Base-by-base conservation (phyloP, 2,113 vertebrate genomes). In the Sturnira hondurensis region DNA sequence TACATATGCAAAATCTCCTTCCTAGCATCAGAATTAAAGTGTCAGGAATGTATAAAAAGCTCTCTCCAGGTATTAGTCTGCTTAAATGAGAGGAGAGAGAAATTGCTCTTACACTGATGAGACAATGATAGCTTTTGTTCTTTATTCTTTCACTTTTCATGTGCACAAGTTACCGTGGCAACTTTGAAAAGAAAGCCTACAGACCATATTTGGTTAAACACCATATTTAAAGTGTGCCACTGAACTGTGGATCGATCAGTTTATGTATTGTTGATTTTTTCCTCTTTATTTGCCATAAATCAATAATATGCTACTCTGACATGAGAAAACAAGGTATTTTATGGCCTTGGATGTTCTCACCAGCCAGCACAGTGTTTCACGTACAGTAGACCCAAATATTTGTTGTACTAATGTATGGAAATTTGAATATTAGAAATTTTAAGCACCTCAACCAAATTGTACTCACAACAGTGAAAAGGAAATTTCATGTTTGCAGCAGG, bases 121-220 rank as follows among this genome's bases (percentile, higher is more conserved):
- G 96, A 98, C 98, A 98, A 97, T 97, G 95, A 97, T 94, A 97
- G 97, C 96, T 94, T 98, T 98, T 98, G 97, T 98, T 98, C 96
- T 97, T 61, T 76, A 65, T 95, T 96, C 90, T 97, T 97, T 97
- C 86, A 52, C 88, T 97, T 97, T 96, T 94, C 86, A 94, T 91
- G 91, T 50, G 15, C 96, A 91, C 17, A 56, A 98, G 96, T 98
- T 98, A 97, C 97, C 85, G 94, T 98, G 96, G 97, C 94, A 98
- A 98, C 95, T 98, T 98, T 97, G 89, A 95, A 97, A 97, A 97
- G 95, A 97, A 97, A 98, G 96, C 86, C 71, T 77, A 85, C 88
- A 97, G 96, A 96, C 97, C 92, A 95, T 93, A 98, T 96, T 97
- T 98, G 96, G 63, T 95, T 97, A 97, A 98, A 97, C 38, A 96